Percentiles rank a stretch among this genome's conserved stretches.
Evolutionary conservation across 2,113 vertebrate genomes (phyloP).

Genomic region (Sorex araneus): DNA sequence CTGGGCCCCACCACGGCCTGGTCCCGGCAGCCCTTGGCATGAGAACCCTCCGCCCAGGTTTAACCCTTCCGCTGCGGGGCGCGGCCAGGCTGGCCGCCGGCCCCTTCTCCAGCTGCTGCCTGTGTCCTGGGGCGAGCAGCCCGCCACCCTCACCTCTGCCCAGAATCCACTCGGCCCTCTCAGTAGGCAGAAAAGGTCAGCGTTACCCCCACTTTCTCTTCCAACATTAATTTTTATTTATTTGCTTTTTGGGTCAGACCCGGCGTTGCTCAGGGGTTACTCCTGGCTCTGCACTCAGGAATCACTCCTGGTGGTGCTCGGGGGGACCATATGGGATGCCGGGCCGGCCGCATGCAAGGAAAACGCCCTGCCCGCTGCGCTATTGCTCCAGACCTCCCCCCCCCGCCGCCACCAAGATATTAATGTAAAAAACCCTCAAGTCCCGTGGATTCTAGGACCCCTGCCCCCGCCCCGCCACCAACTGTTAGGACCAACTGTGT

Average conservation of each 20-base stretch:
- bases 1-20: background rate
- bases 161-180: background rate
- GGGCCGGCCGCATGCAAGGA: no score
- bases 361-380: no score
- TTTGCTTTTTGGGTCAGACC: no score
- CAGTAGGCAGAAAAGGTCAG: background rate
- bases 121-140: no score
- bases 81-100: no score
- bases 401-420: background rate
- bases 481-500: background rate
- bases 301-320: no score
- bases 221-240: no score
- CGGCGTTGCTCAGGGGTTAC: no score
- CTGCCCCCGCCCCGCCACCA: background rate
- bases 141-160: background rate
- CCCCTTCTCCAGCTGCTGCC: no score
- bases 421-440: background rate
- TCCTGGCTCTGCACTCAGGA: no score
- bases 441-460: background rate
- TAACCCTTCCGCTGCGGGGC: background rate
- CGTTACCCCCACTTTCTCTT: fast-evolving
- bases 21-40: background rate
- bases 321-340: no score
- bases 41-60: background rate
- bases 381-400: no score